Evolutionary conservation across 2,888 invertebrate genomes (phyloP), one percentile per base, ranked within the genome.

Genomic region (Vannuccia rotundouncinata): DNA sequence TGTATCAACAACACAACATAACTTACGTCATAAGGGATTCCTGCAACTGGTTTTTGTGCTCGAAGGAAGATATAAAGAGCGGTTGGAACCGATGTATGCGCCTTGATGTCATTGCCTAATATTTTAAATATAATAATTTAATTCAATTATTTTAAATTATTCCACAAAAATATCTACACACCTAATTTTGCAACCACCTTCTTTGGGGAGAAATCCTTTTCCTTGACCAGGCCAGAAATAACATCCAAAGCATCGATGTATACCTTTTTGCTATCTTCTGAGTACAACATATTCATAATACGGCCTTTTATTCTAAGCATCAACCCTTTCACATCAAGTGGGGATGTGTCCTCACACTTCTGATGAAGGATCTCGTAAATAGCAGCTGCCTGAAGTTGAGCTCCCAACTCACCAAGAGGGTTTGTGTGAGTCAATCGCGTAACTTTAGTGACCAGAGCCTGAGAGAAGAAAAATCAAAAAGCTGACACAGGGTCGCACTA

Each of bases 401-500:
- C 88, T 1, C 89, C 89, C 80, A 86, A 84, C 81, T 88, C 85
- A 0, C 88, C 90, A 29, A 86, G 82, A 1, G 83, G 83, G 83
- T 90, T 87, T 0, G 87, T 83, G 85, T 93, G 93, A 1, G 93
- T 93, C 13, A 93, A 85, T 83, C 88, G 85, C 0, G 92, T 86
- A 27, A 85, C 84, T 2, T 84, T 80, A 29, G 82, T 82, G 0
- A 82, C 82, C 17, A 85, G 66, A 2, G 83, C 82, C 85, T 86
- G 82, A 2, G 77, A 25, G 29, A 59, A 31, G 13, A 27, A 25
- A 81, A 80, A 74, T 45, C 45, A 45, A 45, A 45, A 13, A 45
- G 5, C 45, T 13, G 17, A 45, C 45, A 45, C 17, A 45, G 17
- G 5, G 45, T 45, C 10, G 5, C 45, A 45, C 5, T 45, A 45